These are phyloP conservation scores for Hemaris fuciformis DNA, from an alignment of 2,888 invertebrate genomes.

Conservation along the genomic window DNA sequence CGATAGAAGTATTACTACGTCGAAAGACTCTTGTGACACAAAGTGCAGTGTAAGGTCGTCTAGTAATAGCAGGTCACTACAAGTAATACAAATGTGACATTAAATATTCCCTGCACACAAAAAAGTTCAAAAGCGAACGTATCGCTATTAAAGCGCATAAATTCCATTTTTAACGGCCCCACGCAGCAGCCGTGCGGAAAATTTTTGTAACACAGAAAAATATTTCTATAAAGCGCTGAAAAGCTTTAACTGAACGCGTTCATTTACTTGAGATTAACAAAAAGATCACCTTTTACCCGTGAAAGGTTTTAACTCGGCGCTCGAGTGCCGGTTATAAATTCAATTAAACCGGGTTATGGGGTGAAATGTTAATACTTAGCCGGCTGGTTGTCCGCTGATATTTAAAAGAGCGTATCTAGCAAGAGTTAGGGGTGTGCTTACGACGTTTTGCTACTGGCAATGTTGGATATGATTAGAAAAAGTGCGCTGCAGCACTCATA, in stretches of 20 bases:
- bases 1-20: too few relatives aligned
- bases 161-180: slow-evolving; percentile 12
- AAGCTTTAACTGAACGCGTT: slow-evolving; percentile 8
- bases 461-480: background rate
- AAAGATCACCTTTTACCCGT: slow-evolving; percentile 7
- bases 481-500: too few relatives aligned
- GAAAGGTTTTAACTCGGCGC: background rate
- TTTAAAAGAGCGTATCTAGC: background rate
- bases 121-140: background rate
- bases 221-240: slow-evolving; percentile 10
- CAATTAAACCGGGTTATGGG: background rate
- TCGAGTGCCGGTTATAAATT: slow-evolving; percentile 2
- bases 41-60: too few relatives aligned
- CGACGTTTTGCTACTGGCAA: background rate
- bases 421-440: background rate
- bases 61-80: too few relatives aligned
- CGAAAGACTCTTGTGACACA: too few relatives aligned
- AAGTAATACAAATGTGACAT: background rate
- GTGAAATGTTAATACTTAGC: background rate
- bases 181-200: background rate
- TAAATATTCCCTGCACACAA: background rate
- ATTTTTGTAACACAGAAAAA: slow-evolving; percentile 10
- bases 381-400: background rate
- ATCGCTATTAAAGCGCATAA: slow-evolving; percentile 10
- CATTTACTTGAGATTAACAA: slow-evolving; percentile 10